phyloP scores from a whole-genome alignment of 1,140 invertebrate genomes.

The Hirudo medicinalis region DNA sequence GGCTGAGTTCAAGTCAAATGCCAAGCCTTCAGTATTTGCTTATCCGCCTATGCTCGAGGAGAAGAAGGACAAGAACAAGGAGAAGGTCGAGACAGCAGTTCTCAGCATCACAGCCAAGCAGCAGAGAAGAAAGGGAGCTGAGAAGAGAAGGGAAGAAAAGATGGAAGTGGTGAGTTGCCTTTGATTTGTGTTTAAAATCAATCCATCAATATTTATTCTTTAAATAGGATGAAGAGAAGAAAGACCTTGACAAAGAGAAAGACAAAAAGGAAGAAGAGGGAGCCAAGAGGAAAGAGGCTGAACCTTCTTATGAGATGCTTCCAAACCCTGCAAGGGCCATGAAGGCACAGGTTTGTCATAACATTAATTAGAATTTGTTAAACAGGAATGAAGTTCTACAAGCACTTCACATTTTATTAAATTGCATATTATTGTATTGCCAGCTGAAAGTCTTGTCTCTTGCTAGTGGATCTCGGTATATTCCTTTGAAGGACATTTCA shows the following conservation, averaged over 20 bases:
- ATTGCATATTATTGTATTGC: background rate
- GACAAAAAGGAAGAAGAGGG: constrained; percentile 31
- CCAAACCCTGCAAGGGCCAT: constrained; percentile 85
- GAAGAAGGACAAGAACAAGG: constrained; percentile 84
- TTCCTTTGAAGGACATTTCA: constrained; percentile 44
- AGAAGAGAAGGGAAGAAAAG: constrained; percentile 49
- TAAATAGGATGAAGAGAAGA: constrained; percentile 38
- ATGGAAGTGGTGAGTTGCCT: constrained; percentile 49
- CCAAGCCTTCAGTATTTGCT: constrained; percentile 83
- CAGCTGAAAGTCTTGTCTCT: constrained; percentile 16
- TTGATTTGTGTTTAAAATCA: background rate
- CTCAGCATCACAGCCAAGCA: constrained; percentile 82
- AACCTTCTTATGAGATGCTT: constrained; percentile 75
- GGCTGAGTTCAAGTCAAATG: constrained; percentile 62
- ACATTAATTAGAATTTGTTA: too few relatives aligned
- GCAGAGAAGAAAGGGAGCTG: constrained; percentile 43
- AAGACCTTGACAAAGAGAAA: constrained; percentile 28
- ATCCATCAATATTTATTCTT: constrained; percentile 8
- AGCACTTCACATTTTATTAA: too few relatives aligned
- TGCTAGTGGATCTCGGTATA: constrained; percentile 15
- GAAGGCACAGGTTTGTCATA: constrained; percentile 57
- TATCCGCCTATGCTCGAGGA: constrained; percentile 93
- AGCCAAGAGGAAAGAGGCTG: constrained; percentile 56
- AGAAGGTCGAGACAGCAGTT: constrained; percentile 85
- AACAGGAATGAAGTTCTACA: too few relatives aligned